Percentiles rank a stretch among this genome's conserved stretches.
Evolutionary conservation across 2,888 invertebrate species (phyloP).

Genomic region (Idaea biselata): DNA sequence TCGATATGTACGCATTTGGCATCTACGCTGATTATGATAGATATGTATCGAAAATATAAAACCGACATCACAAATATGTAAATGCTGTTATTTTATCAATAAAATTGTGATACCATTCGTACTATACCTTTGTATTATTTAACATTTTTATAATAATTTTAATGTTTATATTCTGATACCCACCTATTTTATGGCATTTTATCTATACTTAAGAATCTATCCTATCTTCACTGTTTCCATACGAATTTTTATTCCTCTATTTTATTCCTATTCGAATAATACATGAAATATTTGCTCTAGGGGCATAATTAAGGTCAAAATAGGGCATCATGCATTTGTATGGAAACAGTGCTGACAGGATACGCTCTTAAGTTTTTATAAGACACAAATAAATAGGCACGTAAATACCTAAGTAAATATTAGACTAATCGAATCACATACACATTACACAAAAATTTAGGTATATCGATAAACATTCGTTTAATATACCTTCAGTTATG

Average conservation of each 20-base stretch:
- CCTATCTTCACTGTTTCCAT: background rate
- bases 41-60: conserved; percentile 20
- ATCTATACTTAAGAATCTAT: background rate
- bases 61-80: conserved; percentile 30
- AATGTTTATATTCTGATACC: conserved; percentile 1
- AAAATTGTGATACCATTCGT: conserved; percentile 49
- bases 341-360: too few relatives aligned
- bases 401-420: background rate
- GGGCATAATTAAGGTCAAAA: too few relatives aligned
- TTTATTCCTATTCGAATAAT: too few relatives aligned
- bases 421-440: background rate
- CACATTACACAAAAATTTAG: conserved; percentile 11
- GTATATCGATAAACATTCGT: conserved; percentile 68
- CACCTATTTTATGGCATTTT: background rate
- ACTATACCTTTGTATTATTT: conserved; percentile 38
- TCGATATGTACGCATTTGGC: conserved; percentile 20
- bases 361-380: too few relatives aligned
- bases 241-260: too few relatives aligned
- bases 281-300: too few relatives aligned
- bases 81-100: conserved; percentile 39
- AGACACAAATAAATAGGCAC: background rate
- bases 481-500: conserved; percentile 48
- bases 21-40: conserved; percentile 12
- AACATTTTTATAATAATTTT: conserved; percentile 3
- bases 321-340: too few relatives aligned